Percentiles rank a stretch among this genome's conserved stretches.
Evolutionary conservation across 1,140 invertebrate species (phyloP).

Genomic region (Maniola jurtina): DNA sequence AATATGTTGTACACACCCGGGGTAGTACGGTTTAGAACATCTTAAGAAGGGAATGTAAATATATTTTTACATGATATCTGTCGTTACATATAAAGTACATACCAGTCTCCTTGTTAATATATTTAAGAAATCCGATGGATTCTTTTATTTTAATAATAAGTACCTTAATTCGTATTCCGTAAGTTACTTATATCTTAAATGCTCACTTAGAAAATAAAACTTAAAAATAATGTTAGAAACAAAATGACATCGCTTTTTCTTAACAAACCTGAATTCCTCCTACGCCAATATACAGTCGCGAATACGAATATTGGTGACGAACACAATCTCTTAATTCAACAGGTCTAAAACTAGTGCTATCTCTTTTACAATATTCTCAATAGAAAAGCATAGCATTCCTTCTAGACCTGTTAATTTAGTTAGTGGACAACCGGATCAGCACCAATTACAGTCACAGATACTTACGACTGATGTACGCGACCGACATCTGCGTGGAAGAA

Average conservation of each 20-base stretch:
- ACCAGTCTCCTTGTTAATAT: conserved; percentile 73
- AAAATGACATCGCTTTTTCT: conserved; percentile 51
- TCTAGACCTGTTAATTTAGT: too few relatives aligned
- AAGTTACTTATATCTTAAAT: conserved; percentile 73
- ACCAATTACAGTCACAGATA: too few relatives aligned
- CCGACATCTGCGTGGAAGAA: too few relatives aligned
- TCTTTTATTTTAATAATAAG: conserved; percentile 55
- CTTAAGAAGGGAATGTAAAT: conserved; percentile 67
- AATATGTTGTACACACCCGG: conserved; percentile 46
- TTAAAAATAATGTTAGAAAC: conserved; percentile 55
- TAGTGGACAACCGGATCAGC: too few relatives aligned
- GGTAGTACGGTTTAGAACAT: conserved; percentile 48
- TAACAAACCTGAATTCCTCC: too few relatives aligned
- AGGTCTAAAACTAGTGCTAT: too few relatives aligned
- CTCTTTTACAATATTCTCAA: too few relatives aligned
- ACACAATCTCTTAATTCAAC: too few relatives aligned
- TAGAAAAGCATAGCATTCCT: too few relatives aligned
- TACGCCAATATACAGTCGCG: too few relatives aligned
- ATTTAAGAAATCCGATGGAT: conserved; percentile 58
- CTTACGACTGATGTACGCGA: too few relatives aligned
- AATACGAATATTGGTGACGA: too few relatives aligned
- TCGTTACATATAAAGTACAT: conserved; percentile 65
- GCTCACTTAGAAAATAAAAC: conserved; percentile 58
- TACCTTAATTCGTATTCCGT: conserved; percentile 55
- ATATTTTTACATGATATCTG: conserved; percentile 59